Evolutionary conservation across 2,888 invertebrate species (phyloP).

Genomic region (Morpho deidamia): DNA sequence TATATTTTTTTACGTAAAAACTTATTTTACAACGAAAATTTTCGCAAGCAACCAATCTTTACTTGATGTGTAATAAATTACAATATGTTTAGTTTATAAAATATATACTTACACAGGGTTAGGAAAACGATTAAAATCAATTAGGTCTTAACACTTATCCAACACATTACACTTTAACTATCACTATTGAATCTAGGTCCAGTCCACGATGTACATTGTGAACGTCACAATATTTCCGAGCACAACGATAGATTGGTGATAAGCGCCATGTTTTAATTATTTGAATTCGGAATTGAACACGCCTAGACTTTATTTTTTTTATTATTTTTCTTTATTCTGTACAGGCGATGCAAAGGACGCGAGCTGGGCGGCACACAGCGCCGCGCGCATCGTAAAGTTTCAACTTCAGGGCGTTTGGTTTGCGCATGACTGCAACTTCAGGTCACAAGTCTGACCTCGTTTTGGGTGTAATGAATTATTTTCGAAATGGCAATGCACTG

Average conservation of each 20-base stretch:
- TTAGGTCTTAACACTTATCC: slow-evolving; percentile 31
- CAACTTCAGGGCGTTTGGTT: slow-evolving; percentile 20
- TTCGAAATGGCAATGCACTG: slow-evolving; percentile 66
- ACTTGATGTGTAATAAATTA: not conserved
- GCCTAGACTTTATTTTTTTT: slow-evolving; percentile 27
- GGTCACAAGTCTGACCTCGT: slow-evolving; percentile 49
- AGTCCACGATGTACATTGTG: slow-evolving; percentile 23
- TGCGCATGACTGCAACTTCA: slow-evolving; percentile 37
- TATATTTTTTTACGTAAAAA: no score
- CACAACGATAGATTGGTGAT: slow-evolving; percentile 8
- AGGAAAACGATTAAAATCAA: slow-evolving; percentile 37
- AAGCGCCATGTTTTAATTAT: slow-evolving; percentile 23
- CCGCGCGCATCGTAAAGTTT: slow-evolving; percentile 40
- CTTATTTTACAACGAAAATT: no score
- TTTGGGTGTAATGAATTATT: slow-evolving; percentile 62
- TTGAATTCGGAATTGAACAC: slow-evolving; percentile 21
- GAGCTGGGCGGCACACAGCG: slow-evolving; percentile 31
- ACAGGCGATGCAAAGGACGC: slow-evolving; percentile 25
- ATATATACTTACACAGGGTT: slow-evolving; percentile 41
- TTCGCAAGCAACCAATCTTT: no score
- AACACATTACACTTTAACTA: slow-evolving; percentile 28
- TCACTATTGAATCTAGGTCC: slow-evolving; percentile 26
- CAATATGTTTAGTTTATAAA: slow-evolving; percentile 2
- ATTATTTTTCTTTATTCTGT: slow-evolving; percentile 22
- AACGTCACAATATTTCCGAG: slow-evolving; percentile 1